Conservation (phyloP, 2,888 invertebrate genomes). For the Apomyelois bistriatella region DNA sequence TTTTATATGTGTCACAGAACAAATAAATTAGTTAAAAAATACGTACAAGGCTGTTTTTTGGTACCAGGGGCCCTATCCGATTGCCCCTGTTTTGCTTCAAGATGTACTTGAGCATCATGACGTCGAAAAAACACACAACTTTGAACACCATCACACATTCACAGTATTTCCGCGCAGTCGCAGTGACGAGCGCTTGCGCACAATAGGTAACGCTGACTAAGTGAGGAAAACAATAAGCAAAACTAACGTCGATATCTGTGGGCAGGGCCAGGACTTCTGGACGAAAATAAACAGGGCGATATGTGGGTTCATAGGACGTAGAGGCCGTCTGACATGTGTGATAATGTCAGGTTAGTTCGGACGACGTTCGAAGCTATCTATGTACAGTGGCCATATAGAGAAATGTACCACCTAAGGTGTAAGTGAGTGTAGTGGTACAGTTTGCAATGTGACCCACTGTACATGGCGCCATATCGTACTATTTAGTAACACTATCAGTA, state of each 20-base stretch:
- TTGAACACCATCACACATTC: conserved; percentile 47
- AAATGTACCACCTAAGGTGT: too few relatives aligned
- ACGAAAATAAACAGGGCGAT: conserved; percentile 42
- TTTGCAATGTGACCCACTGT: too few relatives aligned
- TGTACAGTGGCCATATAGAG: too few relatives aligned
- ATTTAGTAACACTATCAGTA: too few relatives aligned
- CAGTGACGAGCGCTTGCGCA: background rate
- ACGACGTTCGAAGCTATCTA: conserved; percentile 2
- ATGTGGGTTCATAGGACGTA: conserved; percentile 32
- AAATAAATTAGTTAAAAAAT: conserved; percentile 19
- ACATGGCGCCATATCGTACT: too few relatives aligned
- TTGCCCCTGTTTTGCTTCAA: conserved; percentile 37
- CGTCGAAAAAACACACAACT: conserved; percentile 35
- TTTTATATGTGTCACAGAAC: too few relatives aligned
- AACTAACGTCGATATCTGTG: conserved; percentile 41
- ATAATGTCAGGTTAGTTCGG: conserved; percentile 31
- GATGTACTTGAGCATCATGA: conserved; percentile 54
- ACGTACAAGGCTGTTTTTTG: conserved; percentile 38
- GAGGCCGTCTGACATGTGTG: conserved; percentile 17
- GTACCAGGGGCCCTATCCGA: conserved; percentile 43
- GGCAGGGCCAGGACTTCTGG: conserved; percentile 17
- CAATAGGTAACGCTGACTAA: conserved; percentile 17
- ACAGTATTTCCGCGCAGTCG: background rate
- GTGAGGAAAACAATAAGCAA: conserved; percentile 63
- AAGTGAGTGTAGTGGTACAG: too few relatives aligned